Evolutionary conservation across 1,140 invertebrate species (phyloP), one percentile per base, ranked within the genome.

Genomic region (Zaprionus nigranus): DNA sequence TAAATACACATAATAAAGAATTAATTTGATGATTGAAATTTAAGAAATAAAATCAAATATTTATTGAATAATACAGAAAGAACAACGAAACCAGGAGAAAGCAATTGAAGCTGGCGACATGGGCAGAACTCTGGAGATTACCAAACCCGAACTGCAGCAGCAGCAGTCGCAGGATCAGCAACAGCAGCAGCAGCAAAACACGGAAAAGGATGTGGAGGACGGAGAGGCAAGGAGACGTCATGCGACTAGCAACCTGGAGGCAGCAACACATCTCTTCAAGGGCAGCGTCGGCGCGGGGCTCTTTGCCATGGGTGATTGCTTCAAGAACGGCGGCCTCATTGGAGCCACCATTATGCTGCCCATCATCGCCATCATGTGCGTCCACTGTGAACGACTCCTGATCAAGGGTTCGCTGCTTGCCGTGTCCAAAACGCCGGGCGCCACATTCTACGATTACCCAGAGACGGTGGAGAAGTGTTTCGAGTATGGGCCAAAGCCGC

Each of bases 381-480:
- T 96, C 3, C 96, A 96, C 74, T 95, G 95, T 58, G 95, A 96
- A 81, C 95, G 96, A 75, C 92, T 96, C 77, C 70, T 92, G 0
- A 92, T 92, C 5, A 71, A 70, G 0, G 87, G 87, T 20, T 92
- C 91, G 0, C 56, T 91, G 11, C 22, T 81, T 3, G 88, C 88
- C 13, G 91, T 92, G 2, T 76, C 79, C 9, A 71, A 78, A 3
- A 92, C 91, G 17, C 81, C 85, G 0, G 91, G 91, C 2, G 91
- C 90, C 5, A 86, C 77, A 17, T 92, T 92, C 36, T 91, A 76
- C 22, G 96, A 96, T 68, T 98, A 97, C 93, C 96, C 97, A 1
- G 94, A 96, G 73, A 97, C 97, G 0, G 96, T 97, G n/a, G 95
- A 96, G 84, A 92, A 96, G 74, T 96, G 95, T 61, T 97, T 98